These are phyloP conservation scores for Pseudomyrmex dendroicus DNA, from an alignment of 1,140 invertebrate species.

Conservation along the genomic window DNA sequence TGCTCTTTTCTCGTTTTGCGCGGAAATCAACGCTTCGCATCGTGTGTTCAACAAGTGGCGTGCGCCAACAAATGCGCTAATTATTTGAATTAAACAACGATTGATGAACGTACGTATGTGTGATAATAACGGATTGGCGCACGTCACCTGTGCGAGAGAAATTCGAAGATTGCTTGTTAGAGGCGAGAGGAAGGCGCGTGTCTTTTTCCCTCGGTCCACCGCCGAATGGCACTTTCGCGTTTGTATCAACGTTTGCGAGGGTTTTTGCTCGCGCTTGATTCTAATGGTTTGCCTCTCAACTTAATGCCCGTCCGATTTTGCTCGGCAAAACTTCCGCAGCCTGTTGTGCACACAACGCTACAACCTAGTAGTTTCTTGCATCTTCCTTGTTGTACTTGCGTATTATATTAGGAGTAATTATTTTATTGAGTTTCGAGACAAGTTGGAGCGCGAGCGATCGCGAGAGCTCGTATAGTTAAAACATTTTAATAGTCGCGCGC, in stretches of 20 bases:
- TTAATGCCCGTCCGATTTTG: conserved; percentile 26
- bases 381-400: conserved; percentile 16
- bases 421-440: conserved; percentile 46
- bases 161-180: background rate
- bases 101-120: background rate
- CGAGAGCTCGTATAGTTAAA: conserved; percentile 23
- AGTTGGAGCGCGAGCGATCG: conserved; percentile 11
- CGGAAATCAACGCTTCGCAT: conserved; percentile 22
- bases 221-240: too few species aligned
- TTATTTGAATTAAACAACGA: background rate
- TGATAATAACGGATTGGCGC: background rate
- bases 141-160: background rate
- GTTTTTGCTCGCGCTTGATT: background rate
- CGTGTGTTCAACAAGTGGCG: background rate
- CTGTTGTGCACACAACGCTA: background rate
- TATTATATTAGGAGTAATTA: conserved; percentile 53
- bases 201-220: background rate
- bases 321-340: conserved; percentile 1
- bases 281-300: conserved; percentile 17
- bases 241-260: conserved; percentile 12
- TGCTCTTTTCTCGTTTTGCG: conserved; percentile 34
- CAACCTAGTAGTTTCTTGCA: conserved; percentile 17
- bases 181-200: background rate
- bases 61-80: background rate
- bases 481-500: conserved; percentile 17